Base-by-base conservation (phyloP, 2,113 vertebrate species). In the Turdus rufiventris region DNA sequence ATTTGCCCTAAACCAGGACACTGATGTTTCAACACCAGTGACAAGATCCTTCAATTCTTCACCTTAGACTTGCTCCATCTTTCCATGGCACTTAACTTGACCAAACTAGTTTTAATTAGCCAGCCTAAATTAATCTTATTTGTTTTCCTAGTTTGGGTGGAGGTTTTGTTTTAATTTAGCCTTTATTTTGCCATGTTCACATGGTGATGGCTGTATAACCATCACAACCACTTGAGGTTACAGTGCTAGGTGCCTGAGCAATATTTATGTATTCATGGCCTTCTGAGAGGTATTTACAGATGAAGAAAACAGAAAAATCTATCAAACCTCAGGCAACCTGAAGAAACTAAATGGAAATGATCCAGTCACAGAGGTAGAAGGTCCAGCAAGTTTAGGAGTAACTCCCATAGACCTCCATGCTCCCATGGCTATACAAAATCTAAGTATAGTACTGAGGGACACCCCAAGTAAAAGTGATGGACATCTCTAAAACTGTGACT, bases 91-190 rank as follows among this genome's bases (percentile, higher is more conserved):
- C 19, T 88, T 36, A 65, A 3, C 5, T 86, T 53, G n/a, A 65
- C 45, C 19, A 18, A 73, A 12, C 3, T 33, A 43, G 10, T 31
- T 88, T 70, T 73, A 18, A 77, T 76, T 61, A 70, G 3, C 5
- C 21, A 40, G 19, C 3, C 23, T 70, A 70, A 83, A 40, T 34
- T 12, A 5, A 5, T 15, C 0, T 12, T 28, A 31, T 50, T 61
- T 73, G 57, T n/a, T n/a, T 17, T 3, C 19, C 9, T 26, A 5
- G 3, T 57, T 47, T 43, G 6, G 3, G 11, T 36, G 12, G 8
- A 1, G 0, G 1, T 45, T 18, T 31, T 16, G 1, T 5, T 65
- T 40, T 43, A 8, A 24, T 77, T 81, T 50, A 18, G 1, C 14
- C 77, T 78, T 78, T 45, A 12, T 47, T 85, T 85, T 92, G 14